Evolutionary conservation across 2,888 invertebrate species (phyloP).

Genomic region (Chrysopilus asiliformis): DNA sequence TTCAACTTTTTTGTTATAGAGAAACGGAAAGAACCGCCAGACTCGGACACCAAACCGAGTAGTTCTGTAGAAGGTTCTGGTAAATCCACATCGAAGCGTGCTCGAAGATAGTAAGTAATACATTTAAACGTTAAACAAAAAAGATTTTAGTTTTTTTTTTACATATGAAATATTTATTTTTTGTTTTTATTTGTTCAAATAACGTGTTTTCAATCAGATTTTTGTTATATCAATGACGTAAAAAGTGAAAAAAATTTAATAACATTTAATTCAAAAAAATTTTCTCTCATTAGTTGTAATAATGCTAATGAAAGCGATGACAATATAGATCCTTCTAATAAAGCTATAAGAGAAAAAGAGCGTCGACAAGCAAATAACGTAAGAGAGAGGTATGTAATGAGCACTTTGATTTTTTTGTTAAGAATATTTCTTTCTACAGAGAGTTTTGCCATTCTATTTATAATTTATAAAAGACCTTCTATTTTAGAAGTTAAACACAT

Average conservation of each 20-base stretch:
- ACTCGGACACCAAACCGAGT: constrained; percentile 40
- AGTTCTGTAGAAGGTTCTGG: constrained; percentile 33
- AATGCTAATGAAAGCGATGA: constrained; percentile 67
- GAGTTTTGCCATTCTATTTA: no score
- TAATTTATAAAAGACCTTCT: no score
- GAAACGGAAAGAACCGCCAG: constrained; percentile 70
- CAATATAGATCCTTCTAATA: constrained; percentile 67
- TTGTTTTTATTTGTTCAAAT: constrained; percentile 7
- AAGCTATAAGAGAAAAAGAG: constrained; percentile 89
- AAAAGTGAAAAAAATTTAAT: constrained; percentile 4
- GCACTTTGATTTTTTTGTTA: constrained; percentile 9
- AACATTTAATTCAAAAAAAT: background rate
- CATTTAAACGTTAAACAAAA: no score
- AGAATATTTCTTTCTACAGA: no score
- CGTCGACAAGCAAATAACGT: constrained; percentile 96
- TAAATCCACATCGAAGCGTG: constrained; percentile 48
- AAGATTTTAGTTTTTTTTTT: constrained; percentile 10
- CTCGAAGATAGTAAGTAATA: constrained; percentile 70
- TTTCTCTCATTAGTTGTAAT: constrained; percentile 15
- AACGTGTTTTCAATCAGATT: constrained; percentile 3
- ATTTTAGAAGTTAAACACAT: no score
- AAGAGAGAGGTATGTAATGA: constrained; percentile 69
- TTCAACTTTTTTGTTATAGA: constrained; percentile 26
- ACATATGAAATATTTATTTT: constrained; percentile 5
- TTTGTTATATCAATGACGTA: no score